Evolutionary conservation across 2,113 vertebrate genomes (phyloP).

Genomic region (Carassius auratus): DNA sequence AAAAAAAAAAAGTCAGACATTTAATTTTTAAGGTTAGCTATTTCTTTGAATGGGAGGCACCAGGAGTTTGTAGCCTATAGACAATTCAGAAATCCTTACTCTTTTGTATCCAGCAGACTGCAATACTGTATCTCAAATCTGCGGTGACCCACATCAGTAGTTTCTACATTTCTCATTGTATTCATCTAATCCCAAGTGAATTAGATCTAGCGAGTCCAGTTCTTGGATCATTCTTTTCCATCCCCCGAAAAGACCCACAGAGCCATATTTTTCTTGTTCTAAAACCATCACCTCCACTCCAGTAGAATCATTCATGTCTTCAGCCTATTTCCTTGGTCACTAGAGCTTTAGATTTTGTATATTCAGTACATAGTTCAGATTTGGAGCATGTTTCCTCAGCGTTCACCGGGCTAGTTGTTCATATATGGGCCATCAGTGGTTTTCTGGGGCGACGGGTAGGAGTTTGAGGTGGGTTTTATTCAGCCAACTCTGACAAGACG

Average conservation of each 20-base stretch:
- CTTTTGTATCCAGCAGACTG: constrained; percentile 4
- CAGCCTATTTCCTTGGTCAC: constrained; percentile 50
- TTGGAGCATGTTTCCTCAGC: constrained; percentile 41
- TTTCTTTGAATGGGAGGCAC: background rate
- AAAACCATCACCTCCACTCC: constrained; percentile 40
- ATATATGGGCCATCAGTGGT: constrained; percentile 49
- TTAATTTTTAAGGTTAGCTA: background rate
- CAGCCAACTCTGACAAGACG: constrained; percentile 64
- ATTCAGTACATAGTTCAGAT: constrained; percentile 46
- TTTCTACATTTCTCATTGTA: constrained; percentile 4
- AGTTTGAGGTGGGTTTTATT: constrained; percentile 50
- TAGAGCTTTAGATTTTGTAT: constrained; percentile 49
- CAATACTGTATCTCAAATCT: background rate
- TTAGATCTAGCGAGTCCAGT: background rate
- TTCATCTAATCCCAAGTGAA: constrained; percentile 36
- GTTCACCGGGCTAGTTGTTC: constrained; percentile 38
- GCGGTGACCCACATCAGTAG: constrained; percentile 13
- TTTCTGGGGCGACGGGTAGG: constrained; percentile 44
- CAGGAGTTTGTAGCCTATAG: background rate
- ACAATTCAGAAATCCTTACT: background rate
- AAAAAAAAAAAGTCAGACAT: background rate
- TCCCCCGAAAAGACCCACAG: constrained; percentile 29
- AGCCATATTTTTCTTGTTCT: constrained; percentile 45
- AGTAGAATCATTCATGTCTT: constrained; percentile 38
- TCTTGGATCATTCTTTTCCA: background rate